Evolutionary conservation across 2,888 invertebrate species (phyloP), one percentile per base, ranked within the genome.

Genomic region (Mechanitis mazaeus): DNA sequence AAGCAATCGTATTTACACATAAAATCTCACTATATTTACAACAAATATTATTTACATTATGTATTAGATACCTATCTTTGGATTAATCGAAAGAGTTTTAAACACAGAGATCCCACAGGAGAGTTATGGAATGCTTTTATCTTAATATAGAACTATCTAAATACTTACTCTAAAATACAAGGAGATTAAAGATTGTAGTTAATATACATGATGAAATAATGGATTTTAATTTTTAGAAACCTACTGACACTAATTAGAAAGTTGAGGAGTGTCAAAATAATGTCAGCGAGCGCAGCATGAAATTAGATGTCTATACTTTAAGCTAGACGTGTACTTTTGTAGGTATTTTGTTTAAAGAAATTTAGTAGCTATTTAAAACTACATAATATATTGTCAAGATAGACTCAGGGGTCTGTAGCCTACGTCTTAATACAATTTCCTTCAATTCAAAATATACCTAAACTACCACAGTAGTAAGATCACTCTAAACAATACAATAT

Each of bases 31-130:
- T 78, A 76, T 79, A 76, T 70, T 72, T 72, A 71, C 68, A 71
- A 62, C 60, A 63, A 72, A 70, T 79, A 80, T 79, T 78, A 72
- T 73, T 56, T 85, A 85, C 85, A 87, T 68, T 75, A 61, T 56
- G 75, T 78, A 80, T 64, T 67, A 75, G 65, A 74, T 58, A 68
- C 78, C 80, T 81, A 77, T 78, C 76, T 84, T 85, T 83, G 78
- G 81, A 86, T 84, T 85, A 83, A 77, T 81, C 78, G 75, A 84
- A 80, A 83, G 74, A 85, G 85, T 83, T 87, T 82, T 81, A 85
- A 87, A 88, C 86, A 87, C 85, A 84, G 89, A 87, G 89, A 89
- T 89, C 89, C 89, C 88, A 87, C 80, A 84, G 71, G 77, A 87
- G 83, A 85, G 81, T 77, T 83, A 87, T 83, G 89, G 89, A 89